These are phyloP conservation scores for Pteronotus mesoamericanus DNA, from an alignment of 2,797 vertebrate genomes.

Conservation along the genomic window DNA sequence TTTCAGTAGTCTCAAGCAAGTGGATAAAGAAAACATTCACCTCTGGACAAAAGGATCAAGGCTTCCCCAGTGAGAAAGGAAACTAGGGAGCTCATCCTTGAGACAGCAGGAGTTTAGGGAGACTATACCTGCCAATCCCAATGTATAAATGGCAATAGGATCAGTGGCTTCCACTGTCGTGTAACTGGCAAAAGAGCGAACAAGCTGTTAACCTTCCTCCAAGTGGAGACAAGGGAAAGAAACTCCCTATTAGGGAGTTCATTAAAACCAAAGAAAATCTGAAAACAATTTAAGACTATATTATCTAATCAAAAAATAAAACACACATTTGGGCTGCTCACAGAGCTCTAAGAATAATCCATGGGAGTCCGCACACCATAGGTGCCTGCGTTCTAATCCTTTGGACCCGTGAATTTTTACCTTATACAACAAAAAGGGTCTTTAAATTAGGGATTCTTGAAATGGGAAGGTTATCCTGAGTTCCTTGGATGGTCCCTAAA, in stretches of 20 bases:
- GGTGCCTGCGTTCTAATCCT: not conserved
- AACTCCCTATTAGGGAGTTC: not conserved
- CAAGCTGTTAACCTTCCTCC: not conserved
- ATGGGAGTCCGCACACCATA: not conserved
- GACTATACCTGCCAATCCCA: not conserved
- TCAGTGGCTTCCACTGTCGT: not conserved
- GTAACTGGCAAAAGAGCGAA: not conserved
- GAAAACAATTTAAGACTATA: not conserved
- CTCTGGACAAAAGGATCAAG: not conserved
- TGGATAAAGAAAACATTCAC: not conserved
- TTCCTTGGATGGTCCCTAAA: not conserved
- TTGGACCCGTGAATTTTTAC: not conserved
- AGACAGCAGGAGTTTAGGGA: not conserved
- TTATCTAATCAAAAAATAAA: not conserved
- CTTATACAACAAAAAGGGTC: not conserved
- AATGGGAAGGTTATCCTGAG: not conserved
- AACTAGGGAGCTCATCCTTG: not conserved
- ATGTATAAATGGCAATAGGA: not conserved
- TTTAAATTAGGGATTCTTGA: not conserved
- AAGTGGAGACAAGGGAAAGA: not conserved
- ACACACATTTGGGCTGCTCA: not conserved
- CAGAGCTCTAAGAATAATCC: not conserved
- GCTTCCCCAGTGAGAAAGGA: not conserved
- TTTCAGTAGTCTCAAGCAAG: not conserved
- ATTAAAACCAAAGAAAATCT: not conserved